These are phyloP conservation scores for Myotis findleyi DNA, from an alignment of 2,797 vertebrate species.

Conservation along the genomic window DNA sequence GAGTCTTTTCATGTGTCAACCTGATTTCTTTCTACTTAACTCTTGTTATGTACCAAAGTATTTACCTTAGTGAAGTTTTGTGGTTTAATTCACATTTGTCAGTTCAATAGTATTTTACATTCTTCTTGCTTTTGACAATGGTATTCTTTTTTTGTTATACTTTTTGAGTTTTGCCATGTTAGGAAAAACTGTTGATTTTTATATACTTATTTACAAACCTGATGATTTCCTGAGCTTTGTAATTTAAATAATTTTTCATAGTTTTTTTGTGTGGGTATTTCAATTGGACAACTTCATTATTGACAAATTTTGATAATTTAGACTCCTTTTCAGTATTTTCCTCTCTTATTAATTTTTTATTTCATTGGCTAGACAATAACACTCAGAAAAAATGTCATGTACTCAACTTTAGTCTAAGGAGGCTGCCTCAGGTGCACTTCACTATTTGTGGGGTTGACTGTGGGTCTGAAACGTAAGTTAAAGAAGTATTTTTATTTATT, in stretches of 20 bases:
- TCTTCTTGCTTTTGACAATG: neutral
- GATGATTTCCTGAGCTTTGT: neutral
- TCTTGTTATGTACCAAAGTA: neutral
- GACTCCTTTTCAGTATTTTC: neutral
- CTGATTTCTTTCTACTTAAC: neutral
- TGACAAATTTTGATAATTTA: conserved; percentile 36
- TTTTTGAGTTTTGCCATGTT: conserved; percentile 33
- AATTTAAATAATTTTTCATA: conserved; percentile 23
- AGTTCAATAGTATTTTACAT: conserved; percentile 35
- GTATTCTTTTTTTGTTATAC: neutral
- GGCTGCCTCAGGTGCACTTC: neutral
- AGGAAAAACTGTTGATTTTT: conserved; percentile 29
- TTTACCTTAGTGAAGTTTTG: conserved; percentile 12
- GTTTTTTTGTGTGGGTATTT: conserved; percentile 2
- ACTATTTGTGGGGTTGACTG: neutral
- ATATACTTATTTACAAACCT: conserved; percentile 3
- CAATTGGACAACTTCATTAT: conserved; percentile 17
- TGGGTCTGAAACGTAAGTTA: neutral
- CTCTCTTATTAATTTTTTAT: neutral
- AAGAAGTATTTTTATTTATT: neutral
- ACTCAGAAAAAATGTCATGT: conserved; percentile 5
- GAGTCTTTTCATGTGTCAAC: neutral
- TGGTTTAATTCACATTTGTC: conserved; percentile 15
- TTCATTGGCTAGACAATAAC: neutral
- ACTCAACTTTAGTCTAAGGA: neutral